These are phyloP conservation scores for Andrena haemorrhoa DNA, from an alignment of 2,888 invertebrate species.

Conservation along the genomic window DNA sequence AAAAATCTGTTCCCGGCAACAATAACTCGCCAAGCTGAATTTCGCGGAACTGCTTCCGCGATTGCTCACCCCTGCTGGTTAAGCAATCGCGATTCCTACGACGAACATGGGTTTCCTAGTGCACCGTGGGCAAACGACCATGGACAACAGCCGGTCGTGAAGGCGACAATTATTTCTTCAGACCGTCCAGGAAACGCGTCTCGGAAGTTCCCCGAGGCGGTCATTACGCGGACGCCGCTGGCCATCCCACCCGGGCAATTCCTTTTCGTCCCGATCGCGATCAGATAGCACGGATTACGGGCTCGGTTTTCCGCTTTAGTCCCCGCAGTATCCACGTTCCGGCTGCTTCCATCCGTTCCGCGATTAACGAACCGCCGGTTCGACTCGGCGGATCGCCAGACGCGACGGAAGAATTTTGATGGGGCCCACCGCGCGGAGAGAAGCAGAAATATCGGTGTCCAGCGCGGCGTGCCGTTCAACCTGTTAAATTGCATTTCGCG, in stretches of 20 bases:
- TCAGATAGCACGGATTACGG: slow-evolving; percentile 32
- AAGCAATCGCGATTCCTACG: slow-evolving; percentile 1
- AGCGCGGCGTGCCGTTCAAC: slow-evolving; percentile 22
- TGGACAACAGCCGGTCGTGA: neutral
- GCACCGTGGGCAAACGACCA: neutral
- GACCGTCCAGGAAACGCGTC: slow-evolving; percentile 16
- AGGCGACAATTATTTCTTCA: slow-evolving; percentile 30
- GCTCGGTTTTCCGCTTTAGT: slow-evolving; percentile 3
- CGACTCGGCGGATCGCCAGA: slow-evolving; percentile 13
- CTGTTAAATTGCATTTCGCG: slow-evolving; percentile 62
- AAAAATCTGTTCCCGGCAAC: no score
- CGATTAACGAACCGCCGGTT: slow-evolving; percentile 40
- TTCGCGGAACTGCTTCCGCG: neutral
- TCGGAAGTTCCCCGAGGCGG: slow-evolving; percentile 21
- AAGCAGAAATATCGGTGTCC: slow-evolving; percentile 27
- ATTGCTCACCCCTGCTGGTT: neutral
- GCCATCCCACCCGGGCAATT: neutral
- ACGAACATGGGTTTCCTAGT: neutral
- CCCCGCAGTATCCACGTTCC: slow-evolving; percentile 40
- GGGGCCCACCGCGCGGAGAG: slow-evolving; percentile 29
- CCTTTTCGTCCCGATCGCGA: neutral
- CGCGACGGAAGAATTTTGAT: slow-evolving; percentile 57
- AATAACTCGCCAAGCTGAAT: neutral
- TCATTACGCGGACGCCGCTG: slow-evolving; percentile 25
- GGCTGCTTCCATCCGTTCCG: slow-evolving; percentile 14